Conservation (phyloP, 92 coral and sea anemone genomes). For the Epizoanthus ramosus region DNA sequence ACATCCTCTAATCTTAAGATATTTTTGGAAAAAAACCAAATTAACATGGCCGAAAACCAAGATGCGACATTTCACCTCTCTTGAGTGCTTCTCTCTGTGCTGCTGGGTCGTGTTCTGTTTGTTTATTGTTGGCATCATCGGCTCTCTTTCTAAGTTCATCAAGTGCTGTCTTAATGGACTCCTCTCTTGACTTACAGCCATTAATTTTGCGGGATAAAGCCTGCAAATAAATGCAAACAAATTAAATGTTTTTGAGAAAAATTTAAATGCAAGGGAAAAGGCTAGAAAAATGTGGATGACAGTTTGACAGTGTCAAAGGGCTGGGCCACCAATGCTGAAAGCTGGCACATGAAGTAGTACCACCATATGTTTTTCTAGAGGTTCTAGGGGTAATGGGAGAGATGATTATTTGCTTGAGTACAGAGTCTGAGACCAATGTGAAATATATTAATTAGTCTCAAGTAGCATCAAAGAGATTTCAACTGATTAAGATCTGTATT, state of each 20-base stretch:
- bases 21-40: neutral
- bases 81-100: constrained; percentile 62
- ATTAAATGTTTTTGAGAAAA: neutral
- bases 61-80: constrained; percentile 57
- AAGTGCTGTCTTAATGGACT: constrained; percentile 70
- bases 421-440: no score
- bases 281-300: no score
- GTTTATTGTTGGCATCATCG: constrained; percentile 44
- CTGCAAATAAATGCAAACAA: constrained; percentile 44
- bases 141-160: constrained; percentile 55
- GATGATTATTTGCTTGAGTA: no score
- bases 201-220: constrained; percentile 72
- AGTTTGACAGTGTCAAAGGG: no score
- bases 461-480: no score
- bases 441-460: no score
- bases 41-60: neutral
- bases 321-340: no score
- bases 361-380: no score
- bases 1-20: no score
- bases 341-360: no score
- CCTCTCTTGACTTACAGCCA: constrained; percentile 79
- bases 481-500: no score
- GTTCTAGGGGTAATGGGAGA: no score
- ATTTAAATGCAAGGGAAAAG: neutral
- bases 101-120: constrained; percentile 42